Conservation (phyloP, 2,888 invertebrate genomes). For the Tetheella fluctuosa region DNA sequence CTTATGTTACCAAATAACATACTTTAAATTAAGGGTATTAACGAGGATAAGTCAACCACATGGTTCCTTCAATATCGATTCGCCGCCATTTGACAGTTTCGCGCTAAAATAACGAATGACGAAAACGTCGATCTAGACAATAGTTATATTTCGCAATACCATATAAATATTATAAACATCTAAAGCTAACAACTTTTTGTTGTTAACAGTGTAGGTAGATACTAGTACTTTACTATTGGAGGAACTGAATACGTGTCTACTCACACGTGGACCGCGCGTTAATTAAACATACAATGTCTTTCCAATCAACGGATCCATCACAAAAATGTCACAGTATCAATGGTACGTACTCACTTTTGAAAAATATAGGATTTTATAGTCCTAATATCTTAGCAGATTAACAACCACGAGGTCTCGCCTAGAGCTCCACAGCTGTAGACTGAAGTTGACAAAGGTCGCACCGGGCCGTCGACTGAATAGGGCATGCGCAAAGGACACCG, state of each 20-base stretch:
- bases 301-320: background rate
- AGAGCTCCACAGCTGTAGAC: slow-evolving; percentile 68
- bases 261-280: background rate
- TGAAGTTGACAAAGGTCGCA: slow-evolving; percentile 68
- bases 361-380: slow-evolving; percentile 74
- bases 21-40: background rate
- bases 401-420: slow-evolving; percentile 45
- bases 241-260: background rate
- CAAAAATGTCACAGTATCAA: background rate
- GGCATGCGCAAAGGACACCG: slow-evolving; percentile 73
- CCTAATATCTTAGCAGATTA: slow-evolving; percentile 53
- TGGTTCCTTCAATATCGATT: slow-evolving; percentile 65
- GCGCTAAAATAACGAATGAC: slow-evolving; percentile 39
- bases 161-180: no score
- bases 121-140: no score
- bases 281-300: background rate
- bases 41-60: slow-evolving; percentile 39
- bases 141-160: no score
- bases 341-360: slow-evolving; percentile 66
- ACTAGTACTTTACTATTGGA: no score
- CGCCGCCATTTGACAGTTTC: slow-evolving; percentile 59
- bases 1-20: background rate
- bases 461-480: slow-evolving; percentile 57
- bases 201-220: background rate
- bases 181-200: no score